Evolutionary conservation across 2,113 vertebrate species (phyloP), one percentile per base, ranked within the genome.

Genomic region (Geococcyx californianus): DNA sequence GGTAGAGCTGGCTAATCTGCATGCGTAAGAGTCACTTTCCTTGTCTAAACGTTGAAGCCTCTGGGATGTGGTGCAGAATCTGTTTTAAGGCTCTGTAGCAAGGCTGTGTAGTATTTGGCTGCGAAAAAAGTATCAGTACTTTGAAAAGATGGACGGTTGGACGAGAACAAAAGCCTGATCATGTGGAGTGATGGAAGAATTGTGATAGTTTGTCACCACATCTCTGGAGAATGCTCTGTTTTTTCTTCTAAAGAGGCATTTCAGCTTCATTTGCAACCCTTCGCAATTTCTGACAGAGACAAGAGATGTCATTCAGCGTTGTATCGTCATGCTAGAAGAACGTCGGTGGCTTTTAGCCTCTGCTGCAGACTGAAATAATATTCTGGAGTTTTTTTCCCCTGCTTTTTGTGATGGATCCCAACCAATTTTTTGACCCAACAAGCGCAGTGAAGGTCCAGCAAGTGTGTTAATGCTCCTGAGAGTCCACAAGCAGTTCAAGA

Each of bases 311-410:
- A n/a, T 45, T 94, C 24, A 34, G 42, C 34, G 25, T 81, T 63
- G 29, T 47, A 4, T 47, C 55, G 47, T 68, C 33, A 40, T 11
- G 26, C 44, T 63, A 68, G 56, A 87, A 67, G 25, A 63, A 75
- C 4, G 9, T 25, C 26, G 14, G 68, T 93, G 69, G 42, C 44
- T 84, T 67, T 84, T 59, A 81, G 47, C 47, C 42, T n/a, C n/a
- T 74, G 33, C 16, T 0, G 0, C 45, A 67, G 55, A 10, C 75
- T 42, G 9, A 83, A 82, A 91, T 79, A 3, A 29, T 14, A 8
- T 40, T 78, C 21, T 70, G 14, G 3, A 11, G 4, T 7, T 12
- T 19, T 47, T 42, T 7, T 4, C 4, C 4, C 0, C 1, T 10
- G 1, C 16, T 38, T 63, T 90, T 51, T 55, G 2, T 59, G 47